Evolutionary conservation across 1,140 invertebrate species (phyloP), one percentile per base, ranked within the genome.

Genomic region (Drosophila nebulosa): DNA sequence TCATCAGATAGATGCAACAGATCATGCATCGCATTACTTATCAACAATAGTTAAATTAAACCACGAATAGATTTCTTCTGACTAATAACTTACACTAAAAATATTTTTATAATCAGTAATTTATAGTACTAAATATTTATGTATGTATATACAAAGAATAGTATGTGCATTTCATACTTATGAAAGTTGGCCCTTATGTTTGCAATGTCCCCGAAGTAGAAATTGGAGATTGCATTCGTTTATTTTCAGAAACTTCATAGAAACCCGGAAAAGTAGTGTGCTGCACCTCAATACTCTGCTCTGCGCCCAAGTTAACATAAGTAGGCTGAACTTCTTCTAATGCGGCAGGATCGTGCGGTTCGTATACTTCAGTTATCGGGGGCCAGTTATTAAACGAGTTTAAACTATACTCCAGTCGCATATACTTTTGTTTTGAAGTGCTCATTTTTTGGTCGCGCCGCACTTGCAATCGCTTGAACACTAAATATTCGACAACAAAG

Each of bases 351-450:
- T 74, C 55, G 24, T 89, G 89, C 39, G 91, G 89, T 12, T 91
- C 91, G 10, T 86, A 92, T 46, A 91, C 80, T 5, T 92, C 89
- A 4, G 91, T 91, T 51, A 93, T 79, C 22, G 93, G 92, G 6
- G 95, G 95, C 95, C 95, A 96, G 57, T 93, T 93, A 0, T 81
- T 75, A 72, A 93, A 93, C 10, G 89, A 76, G n/a, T 92, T 85
- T 61, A 95, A 81, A 39, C 94, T 92, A 9, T 92, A 86, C 64
- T 95, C 94, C 3, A 95, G 92, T 6, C 92, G 92, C 26, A 95
- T 88, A 71, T 94, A 95, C 74, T 94, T 94, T n/a, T 92, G 91
- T 24, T 93, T 93, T 0, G 94, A 95, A 75, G 94, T 95, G 16
- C 93, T 88, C 4, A 93, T 74, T 78, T 94, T 92, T 66, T 93